These are phyloP conservation scores for Lophochroa leadbeateri DNA, from an alignment of 2,113 vertebrate genomes.

Conservation along the genomic window DNA sequence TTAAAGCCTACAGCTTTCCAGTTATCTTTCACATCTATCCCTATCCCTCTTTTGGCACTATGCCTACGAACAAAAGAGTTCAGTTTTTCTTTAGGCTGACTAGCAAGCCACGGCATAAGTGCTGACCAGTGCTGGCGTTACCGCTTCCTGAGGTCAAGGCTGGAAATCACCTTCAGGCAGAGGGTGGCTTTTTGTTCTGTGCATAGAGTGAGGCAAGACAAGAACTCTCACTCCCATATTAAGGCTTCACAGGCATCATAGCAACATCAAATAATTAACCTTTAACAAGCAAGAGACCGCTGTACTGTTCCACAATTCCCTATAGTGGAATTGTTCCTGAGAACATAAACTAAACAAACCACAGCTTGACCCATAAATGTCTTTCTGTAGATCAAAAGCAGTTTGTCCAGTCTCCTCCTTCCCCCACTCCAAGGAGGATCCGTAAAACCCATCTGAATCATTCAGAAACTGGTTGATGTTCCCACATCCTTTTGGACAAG, in stretches of 20 bases:
- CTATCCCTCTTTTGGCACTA: background rate
- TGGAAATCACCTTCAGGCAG: background rate
- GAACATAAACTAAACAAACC: background rate
- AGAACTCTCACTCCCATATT: background rate
- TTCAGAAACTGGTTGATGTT: background rate
- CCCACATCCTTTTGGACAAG: background rate
- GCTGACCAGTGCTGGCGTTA: background rate
- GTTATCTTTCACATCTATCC: background rate
- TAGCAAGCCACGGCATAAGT: fast-evolving
- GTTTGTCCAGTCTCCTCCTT: background rate
- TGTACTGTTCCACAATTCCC: background rate
- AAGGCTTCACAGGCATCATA: background rate
- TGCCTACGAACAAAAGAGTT: background rate
- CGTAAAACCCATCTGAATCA: background rate
- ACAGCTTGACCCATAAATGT: background rate
- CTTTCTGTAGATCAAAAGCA: background rate
- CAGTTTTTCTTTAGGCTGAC: background rate
- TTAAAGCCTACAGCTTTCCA: background rate
- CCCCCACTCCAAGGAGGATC: background rate
- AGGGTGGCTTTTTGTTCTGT: background rate
- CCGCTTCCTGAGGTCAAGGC: background rate
- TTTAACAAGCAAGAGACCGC: background rate
- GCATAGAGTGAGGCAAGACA: fast-evolving
- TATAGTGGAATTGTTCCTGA: background rate
- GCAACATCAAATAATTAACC: background rate